Conservation (phyloP, 2,113 vertebrate species). For the Oncorhynchus gorbuscha region DNA sequence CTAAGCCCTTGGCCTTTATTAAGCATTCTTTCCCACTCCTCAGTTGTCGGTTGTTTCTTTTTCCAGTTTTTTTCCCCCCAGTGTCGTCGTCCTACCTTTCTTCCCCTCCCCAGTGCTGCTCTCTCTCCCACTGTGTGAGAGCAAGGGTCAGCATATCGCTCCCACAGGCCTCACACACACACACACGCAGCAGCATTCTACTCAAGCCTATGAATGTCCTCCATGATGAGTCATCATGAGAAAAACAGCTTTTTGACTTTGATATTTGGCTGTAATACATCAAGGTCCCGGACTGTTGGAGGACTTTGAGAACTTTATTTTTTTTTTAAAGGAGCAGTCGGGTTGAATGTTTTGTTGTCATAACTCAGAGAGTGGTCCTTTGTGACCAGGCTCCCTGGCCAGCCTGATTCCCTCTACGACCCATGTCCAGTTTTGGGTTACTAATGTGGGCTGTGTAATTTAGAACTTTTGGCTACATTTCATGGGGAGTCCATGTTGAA, state of each 20-base stretch:
- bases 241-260: too few species aligned
- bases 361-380: not conserved
- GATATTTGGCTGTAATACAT: too few species aligned
- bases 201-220: too few species aligned
- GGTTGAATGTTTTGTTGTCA: not conserved
- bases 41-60: not conserved
- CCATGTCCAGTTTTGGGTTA: not conserved
- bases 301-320: not conserved
- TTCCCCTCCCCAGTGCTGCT: not conserved
- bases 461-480: not conserved
- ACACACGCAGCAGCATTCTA: not conserved
- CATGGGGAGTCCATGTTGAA: not conserved
- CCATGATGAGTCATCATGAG: too few species aligned
- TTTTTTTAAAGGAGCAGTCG: not conserved
- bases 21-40: slow-evolving; percentile 6
- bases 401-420: not conserved
- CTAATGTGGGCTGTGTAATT: not conserved
- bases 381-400: not conserved
- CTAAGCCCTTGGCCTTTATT: slow-evolving; percentile 4
- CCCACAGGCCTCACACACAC: not conserved
- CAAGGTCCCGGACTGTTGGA: not conserved
- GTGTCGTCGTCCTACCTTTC: too few species aligned
- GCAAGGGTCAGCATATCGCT: not conserved
- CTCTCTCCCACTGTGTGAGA: not conserved
- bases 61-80: not conserved